Percentiles rank a stretch among this genome's conserved stretches.
These are phyloP conservation scores for Microcaecilia unicolor DNA, from an alignment of 2,797 vertebrate species.

Conservation along the genomic window DNA sequence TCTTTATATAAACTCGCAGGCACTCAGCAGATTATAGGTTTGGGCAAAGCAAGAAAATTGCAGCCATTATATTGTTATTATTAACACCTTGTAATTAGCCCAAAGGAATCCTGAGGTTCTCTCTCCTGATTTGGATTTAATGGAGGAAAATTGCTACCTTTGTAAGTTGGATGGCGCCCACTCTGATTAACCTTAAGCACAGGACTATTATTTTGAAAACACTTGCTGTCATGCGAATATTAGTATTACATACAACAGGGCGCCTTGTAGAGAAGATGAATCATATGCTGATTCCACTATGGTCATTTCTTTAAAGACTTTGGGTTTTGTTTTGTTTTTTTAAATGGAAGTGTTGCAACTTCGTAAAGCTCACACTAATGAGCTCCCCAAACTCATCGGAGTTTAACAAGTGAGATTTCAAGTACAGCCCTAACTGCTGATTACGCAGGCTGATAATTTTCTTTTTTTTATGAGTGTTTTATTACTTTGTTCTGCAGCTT, in stretches of 20 bases:
- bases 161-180: slow-evolving; percentile 90
- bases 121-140: slow-evolving; percentile 92
- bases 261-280: slow-evolving; percentile 15
- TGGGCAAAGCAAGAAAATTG: slow-evolving; percentile 86
- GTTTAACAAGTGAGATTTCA: slow-evolving; percentile 15
- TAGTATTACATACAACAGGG: slow-evolving; percentile 38
- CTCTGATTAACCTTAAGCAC: slow-evolving; percentile 81
- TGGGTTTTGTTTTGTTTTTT: too few relatives aligned
- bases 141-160: slow-evolving; percentile 97
- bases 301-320: slow-evolving; percentile 19
- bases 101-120: slow-evolving; percentile 92
- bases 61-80: slow-evolving; percentile 98
- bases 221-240: slow-evolving; percentile 67
- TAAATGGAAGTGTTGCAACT: slow-evolving; percentile 21
- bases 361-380: too few relatives aligned
- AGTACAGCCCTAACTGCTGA: slow-evolving; percentile 29
- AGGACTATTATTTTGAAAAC: slow-evolving; percentile 78
- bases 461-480: too few relatives aligned
- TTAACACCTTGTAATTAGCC: slow-evolving; percentile 99
- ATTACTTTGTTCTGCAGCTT: too few relatives aligned
- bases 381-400: slow-evolving; percentile 29
- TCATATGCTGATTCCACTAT: slow-evolving; percentile 14
- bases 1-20: slow-evolving; percentile 73
- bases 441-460: slow-evolving; percentile 27
- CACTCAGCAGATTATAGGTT: slow-evolving; percentile 81